Percentiles rank a stretch among this genome's conserved stretches.
phyloP scores from a whole-genome alignment of 2,888 invertebrate species.

The Polia nebulosa region DNA sequence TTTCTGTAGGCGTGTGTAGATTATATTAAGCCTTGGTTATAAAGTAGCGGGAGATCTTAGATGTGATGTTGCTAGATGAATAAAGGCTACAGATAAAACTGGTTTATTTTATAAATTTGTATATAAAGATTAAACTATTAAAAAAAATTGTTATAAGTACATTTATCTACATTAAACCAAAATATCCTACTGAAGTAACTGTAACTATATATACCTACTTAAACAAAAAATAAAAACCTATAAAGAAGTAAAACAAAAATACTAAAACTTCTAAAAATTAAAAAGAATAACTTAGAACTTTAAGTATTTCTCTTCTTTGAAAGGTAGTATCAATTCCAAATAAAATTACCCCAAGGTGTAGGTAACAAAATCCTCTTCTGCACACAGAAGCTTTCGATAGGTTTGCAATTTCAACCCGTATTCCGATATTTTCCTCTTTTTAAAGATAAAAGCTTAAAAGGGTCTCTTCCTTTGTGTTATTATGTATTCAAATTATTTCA shows the following conservation, averaged over 20 bases:
- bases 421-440: slow-evolving; percentile 25
- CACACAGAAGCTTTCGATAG: slow-evolving; percentile 6
- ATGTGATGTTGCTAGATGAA: no score
- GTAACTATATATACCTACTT: no score
- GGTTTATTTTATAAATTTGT: no score
- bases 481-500: slow-evolving; percentile 51
- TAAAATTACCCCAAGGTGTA: slow-evolving; percentile 11
- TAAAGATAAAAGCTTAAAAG: slow-evolving; percentile 19
- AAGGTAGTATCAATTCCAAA: slow-evolving; percentile 1
- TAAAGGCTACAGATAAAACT: no score
- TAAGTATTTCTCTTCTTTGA: neutral
- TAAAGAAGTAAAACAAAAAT: no score
- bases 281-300: neutral
- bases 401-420: slow-evolving; percentile 52
- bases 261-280: neutral
- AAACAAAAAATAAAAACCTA: no score
- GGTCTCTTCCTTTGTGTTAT: slow-evolving; percentile 33
- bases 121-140: no score
- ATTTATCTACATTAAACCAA: no score
- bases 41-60: no score
- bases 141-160: no score
- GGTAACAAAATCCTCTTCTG: neutral
- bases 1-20: neutral
- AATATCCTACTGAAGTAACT: no score
- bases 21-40: neutral